Base-by-base conservation (phyloP, 2,888 invertebrate species). In the Agapetus fuscipes region DNA sequence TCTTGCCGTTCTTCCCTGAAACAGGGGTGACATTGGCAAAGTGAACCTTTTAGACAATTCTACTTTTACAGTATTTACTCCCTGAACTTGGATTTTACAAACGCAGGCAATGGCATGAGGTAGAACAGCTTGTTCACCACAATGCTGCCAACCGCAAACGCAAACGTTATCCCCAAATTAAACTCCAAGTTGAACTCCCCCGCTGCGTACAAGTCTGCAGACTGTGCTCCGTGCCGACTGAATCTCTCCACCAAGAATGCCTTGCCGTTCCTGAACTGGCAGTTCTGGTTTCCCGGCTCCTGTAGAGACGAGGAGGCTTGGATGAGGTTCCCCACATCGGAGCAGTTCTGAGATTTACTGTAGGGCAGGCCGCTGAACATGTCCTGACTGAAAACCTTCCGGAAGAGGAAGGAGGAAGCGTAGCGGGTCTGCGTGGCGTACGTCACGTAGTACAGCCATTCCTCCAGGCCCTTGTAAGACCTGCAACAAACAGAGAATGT, bases 51-150 rank as follows among this genome's bases (percentile, higher is more conserved):
- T n/a, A n/a, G 2, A 7, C 11, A 31, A 31, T 31, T 11, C 5
- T 13, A 31, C 10, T n/a, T n/a, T n/a, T n/a, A n/a, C n/a, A n/a
- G n/a, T n/a, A n/a, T n/a, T 31, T 60, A 80, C 55, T 87, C 85
- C 55, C 88, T 76, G 64, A 91, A 93, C 63, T 93, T 93, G 45
- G 84, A 82, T 54, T 86, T 85, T 10, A 91, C 74, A 55, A 82
- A 86, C 20, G 81, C 78, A 0, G 91, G 90, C 51, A 91, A 61
- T 0, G 91, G 91, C 51, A 91, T 72, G 30, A 90, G 64, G 61
- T 91, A 93, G 36, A 91, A 64, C 44, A 93, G 75, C 58, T 89
- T 80, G 57, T 91, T 91, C 3, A 90, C 72, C 31, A 89, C 72
- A 46, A 85, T 80, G 50, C 89, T 74, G 1, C 86, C 87, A 0